These are phyloP conservation scores for Fulica atra DNA, from an alignment of 2,113 vertebrate species.

Conservation along the genomic window DNA sequence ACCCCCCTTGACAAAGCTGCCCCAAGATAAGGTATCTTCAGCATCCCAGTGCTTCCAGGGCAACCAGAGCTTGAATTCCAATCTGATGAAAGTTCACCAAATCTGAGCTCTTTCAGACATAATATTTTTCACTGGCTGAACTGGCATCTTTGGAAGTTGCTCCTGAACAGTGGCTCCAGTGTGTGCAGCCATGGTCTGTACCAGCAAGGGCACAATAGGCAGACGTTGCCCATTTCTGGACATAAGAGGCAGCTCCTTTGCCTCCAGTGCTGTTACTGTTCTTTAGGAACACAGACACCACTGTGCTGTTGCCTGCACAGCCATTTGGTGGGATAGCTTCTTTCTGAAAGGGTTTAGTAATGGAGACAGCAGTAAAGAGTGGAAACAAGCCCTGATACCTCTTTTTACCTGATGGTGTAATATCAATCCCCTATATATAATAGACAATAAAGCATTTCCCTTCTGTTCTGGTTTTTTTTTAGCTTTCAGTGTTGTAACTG, in stretches of 20 bases:
- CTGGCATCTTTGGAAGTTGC: neutral
- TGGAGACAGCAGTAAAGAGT: neutral
- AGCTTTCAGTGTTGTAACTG: neutral
- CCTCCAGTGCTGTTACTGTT: slow-evolving; percentile 17
- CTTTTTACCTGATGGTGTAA: neutral
- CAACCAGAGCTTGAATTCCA: neutral
- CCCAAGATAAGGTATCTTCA: neutral
- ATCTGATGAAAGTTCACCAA: slow-evolving; percentile 15
- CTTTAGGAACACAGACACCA: slow-evolving; percentile 6
- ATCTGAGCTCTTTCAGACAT: neutral
- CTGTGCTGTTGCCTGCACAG: neutral
- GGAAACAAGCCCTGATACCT: neutral
- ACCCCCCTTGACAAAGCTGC: neutral
- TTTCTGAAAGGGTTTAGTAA: neutral
- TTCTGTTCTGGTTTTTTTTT: neutral
- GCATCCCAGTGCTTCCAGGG: slow-evolving; percentile 24
- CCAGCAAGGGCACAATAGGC: slow-evolving; percentile 1
- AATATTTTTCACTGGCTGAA: neutral
- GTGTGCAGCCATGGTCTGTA: neutral
- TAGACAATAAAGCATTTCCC: neutral
- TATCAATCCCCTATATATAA: neutral
- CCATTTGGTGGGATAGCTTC: neutral
- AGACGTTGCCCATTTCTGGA: slow-evolving; percentile 8
- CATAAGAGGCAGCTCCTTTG: slow-evolving; percentile 15
- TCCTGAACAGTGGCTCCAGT: slow-evolving; percentile 1